A percentile compares a stretch with the other conserved stretches of the same genome.
Evolutionary conservation across 2,888 invertebrate genomes (phyloP).

Genomic region (Trissolcus brochymenae): DNA sequence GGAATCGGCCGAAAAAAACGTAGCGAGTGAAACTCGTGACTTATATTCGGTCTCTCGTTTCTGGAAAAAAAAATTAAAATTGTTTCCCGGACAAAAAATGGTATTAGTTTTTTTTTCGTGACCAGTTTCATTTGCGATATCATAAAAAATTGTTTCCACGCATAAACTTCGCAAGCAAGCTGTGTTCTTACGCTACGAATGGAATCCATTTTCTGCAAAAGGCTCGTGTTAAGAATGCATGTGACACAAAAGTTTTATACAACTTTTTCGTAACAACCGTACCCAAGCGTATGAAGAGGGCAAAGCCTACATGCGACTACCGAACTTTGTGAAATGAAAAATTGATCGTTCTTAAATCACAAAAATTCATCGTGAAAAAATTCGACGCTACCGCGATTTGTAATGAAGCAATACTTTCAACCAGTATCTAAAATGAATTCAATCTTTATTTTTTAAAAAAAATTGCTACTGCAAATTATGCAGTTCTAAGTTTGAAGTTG

Average conservation of each 20-base stretch:
- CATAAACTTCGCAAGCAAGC: conserved; percentile 16
- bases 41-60: no score
- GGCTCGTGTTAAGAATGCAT: conserved; percentile 27
- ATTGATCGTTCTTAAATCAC: conserved; percentile 4
- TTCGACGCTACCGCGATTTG: no score
- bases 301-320: conserved; percentile 3
- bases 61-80: not conserved
- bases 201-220: conserved; percentile 37
- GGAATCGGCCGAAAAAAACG: no score
- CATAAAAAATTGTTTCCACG: conserved; percentile 18
- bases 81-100: not conserved
- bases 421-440: no score
- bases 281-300: conserved; percentile 10
- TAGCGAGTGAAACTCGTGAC: no score
- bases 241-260: conserved; percentile 29
- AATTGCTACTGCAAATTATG: no score
- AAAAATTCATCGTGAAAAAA: no score
- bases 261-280: conserved; percentile 17
- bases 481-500: no score
- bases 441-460: no score
- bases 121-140: conserved; percentile 29
- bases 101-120: conserved; percentile 19
- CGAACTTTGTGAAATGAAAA: conserved; percentile 15
- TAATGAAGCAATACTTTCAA: no score
- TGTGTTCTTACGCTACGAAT: conserved; percentile 15